These are phyloP conservation scores for Cyprinus carpio DNA, from an alignment of 2,113 vertebrate genomes.

Conservation along the genomic window DNA sequence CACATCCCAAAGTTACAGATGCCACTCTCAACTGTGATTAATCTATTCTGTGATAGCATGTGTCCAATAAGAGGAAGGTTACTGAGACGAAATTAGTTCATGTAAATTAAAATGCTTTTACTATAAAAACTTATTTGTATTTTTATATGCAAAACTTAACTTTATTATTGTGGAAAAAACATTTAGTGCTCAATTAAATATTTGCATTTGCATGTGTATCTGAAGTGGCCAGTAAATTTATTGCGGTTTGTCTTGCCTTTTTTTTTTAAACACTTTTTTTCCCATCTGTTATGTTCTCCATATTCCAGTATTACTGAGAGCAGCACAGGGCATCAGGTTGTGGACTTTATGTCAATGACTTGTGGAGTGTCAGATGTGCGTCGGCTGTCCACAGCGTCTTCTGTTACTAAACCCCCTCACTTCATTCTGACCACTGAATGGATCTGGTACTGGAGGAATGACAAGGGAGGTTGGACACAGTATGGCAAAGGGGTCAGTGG, in stretches of 20 bases:
- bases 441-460: slow-evolving; percentile 91
- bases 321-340: slow-evolving; percentile 27
- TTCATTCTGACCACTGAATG: slow-evolving; percentile 91
- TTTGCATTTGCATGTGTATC: background rate
- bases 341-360: slow-evolving; percentile 80
- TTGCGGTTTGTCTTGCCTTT: background rate
- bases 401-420: slow-evolving; percentile 83
- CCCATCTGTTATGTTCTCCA: background rate
- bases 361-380: slow-evolving; percentile 68
- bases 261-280: background rate
- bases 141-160: too few species aligned
- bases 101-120: too few species aligned
- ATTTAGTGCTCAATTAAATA: background rate
- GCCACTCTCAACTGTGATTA: too few species aligned
- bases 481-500: slow-evolving; percentile 83
- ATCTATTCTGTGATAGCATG: too few species aligned
- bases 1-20: background rate
- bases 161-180: too few species aligned
- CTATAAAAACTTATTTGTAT: too few species aligned
- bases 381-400: slow-evolving; percentile 88
- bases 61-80: too few species aligned
- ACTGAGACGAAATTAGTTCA: too few species aligned
- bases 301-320: slow-evolving; percentile 11
- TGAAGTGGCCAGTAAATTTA: background rate
- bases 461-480: slow-evolving; percentile 79